Evolutionary conservation across 2,888 invertebrate genomes (phyloP), one percentile per base, ranked within the genome.

Genomic region (Dendrolimus houi): DNA sequence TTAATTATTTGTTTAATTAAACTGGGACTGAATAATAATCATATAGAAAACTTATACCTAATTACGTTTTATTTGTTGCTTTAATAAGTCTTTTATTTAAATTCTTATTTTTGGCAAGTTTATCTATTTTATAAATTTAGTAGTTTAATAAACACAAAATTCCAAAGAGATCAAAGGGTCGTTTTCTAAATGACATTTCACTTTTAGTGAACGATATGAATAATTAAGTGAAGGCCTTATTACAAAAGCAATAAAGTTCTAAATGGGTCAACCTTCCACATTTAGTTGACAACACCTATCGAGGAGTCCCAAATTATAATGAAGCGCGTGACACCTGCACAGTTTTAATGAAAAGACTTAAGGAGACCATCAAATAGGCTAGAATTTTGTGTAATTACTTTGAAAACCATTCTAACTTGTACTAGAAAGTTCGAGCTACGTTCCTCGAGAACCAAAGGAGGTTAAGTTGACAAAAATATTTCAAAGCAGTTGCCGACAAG

Each of bases 311-410:
- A 62, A 64, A 69, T 69, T 68, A 67, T 65, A 71, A 71, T 72
- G 68, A 71, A 63, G 60, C 66, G 60, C 62, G 69, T 69, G 68
- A 69, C 64, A 64, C 64, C 60, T 66, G 64, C 62, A 57, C 65
- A 60, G 63, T 62, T 62, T 66, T 65, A 66, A 69, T 67, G 63
- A 71, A 71, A 57, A 64, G 57, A 62, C 62, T 68, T 62, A 57
- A 60, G 60, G 63, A 60, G 59, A 62, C 60, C 61, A 55, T 64
- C 59, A 60, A 65, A 62, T 58, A 57, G 47, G 59, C 56, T 60
- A 61, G 56, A 65, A 60, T 64, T 62, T 56, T 57, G 60, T 62
- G 62, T 66, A 68, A 65, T 66, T 65, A 70, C 60, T 65, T 61
- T 57, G 61, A 61, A 68, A 64, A 62, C 63, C 62, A 62, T 66